phyloP scores from a whole-genome alignment of 2,113 vertebrate species.

The Elaphurus davidianus region DNA sequence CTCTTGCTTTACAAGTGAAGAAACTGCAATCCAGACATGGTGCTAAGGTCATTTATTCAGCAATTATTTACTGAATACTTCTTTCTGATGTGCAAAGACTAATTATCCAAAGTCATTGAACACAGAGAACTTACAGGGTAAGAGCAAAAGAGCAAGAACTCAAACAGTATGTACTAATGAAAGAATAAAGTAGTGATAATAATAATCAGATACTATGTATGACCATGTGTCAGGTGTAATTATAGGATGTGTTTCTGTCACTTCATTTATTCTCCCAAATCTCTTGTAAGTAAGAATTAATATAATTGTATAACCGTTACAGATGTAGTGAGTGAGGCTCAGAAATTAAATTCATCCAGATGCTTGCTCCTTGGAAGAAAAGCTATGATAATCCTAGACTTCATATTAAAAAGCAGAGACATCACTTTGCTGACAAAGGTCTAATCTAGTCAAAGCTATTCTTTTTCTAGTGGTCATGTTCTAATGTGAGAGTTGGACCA shows the following conservation, averaged over 20 bases:
- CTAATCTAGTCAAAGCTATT: neutral
- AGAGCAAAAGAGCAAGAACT: neutral
- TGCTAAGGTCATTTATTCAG: neutral
- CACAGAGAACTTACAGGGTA: neutral
- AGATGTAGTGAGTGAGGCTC: neutral
- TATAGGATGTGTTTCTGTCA: neutral
- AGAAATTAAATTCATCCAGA: neutral
- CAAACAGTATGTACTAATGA: neutral
- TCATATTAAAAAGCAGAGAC: neutral
- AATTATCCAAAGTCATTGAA: neutral
- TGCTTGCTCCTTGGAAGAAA: neutral
- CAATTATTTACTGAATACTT: neutral
- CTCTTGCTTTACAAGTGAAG: neutral
- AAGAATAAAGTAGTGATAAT: neutral
- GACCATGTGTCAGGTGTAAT: neutral
- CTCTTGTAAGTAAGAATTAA: neutral
- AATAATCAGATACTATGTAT: neutral
- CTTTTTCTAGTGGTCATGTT: neutral
- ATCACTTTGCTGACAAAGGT: neutral
- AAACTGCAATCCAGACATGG: neutral
- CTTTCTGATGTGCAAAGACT: constrained; percentile 12
- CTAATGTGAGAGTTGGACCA: neutral
- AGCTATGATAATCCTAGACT: neutral
- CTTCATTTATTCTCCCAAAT: neutral
- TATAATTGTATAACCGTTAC: neutral